These are phyloP conservation scores for Probosciger aterrimus DNA, from an alignment of 2,113 vertebrate species.

Conservation along the genomic window DNA sequence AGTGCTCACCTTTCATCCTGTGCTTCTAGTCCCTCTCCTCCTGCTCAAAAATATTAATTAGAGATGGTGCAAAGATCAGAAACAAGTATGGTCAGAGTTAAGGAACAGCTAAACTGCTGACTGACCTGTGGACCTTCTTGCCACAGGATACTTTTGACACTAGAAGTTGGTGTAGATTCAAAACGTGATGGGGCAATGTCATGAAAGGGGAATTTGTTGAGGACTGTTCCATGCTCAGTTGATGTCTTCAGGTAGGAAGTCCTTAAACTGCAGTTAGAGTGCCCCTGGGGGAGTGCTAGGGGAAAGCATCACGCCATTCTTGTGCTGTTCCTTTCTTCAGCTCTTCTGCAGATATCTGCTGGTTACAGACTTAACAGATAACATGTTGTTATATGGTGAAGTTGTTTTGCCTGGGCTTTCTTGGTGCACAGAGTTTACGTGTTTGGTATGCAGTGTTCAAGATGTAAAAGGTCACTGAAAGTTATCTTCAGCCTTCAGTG, in stretches of 20 bases:
- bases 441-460: neutral
- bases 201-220: neutral
- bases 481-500: neutral
- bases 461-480: neutral
- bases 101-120: neutral
- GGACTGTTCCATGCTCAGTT: fast-evolving
- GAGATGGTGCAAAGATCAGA: neutral
- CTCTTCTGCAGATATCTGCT: neutral
- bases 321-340: neutral
- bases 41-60: neutral
- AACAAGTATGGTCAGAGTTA: neutral
- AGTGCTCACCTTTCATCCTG: neutral
- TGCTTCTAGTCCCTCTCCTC: neutral
- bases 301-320: neutral
- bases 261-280: neutral
- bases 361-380: neutral
- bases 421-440: fast-evolving
- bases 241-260: neutral
- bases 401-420: neutral
- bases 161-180: neutral
- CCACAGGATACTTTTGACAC: neutral
- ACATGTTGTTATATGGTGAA: fast-evolving
- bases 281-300: neutral
- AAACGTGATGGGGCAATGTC: neutral
- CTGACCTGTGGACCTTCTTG: neutral